A percentile compares a stretch with the other conserved stretches of the same genome.
These are phyloP conservation scores for Spodoptera picta DNA, from an alignment of 2,888 invertebrate species.

Conservation along the genomic window DNA sequence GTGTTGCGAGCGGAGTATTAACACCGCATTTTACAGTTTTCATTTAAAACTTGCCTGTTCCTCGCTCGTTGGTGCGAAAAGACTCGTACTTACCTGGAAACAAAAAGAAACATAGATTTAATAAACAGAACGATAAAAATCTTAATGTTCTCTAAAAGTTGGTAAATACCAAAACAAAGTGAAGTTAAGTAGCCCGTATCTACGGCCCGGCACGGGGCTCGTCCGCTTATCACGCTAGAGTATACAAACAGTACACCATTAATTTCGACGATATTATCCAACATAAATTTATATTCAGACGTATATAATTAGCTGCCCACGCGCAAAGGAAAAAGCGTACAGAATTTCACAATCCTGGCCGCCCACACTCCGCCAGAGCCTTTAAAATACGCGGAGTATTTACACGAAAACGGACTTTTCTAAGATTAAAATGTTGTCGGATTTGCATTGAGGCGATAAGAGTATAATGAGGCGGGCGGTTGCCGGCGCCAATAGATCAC, in stretches of 20 bases:
- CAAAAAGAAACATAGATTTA: conserved; percentile 39
- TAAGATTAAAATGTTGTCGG: conserved; percentile 75
- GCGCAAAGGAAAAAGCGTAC: conserved; percentile 77
- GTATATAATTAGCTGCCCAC: conserved; percentile 85
- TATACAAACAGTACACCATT: conserved; percentile 65
- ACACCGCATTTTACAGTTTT: conserved; percentile 16
- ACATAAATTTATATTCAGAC: conserved; percentile 77
- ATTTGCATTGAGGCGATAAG: conserved; percentile 83
- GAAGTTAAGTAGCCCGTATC: conserved; percentile 5
- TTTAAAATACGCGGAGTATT: conserved; percentile 74
- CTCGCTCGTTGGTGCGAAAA: conserved; percentile 16
- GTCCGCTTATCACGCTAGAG: conserved; percentile 56
- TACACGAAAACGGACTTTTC: conserved; percentile 72
- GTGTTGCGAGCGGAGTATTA: conserved; percentile 18
- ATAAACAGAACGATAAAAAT: conserved; percentile 32
- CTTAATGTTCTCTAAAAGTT: conserved; percentile 25
- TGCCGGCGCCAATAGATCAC: conserved; percentile 81
- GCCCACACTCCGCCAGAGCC: conserved; percentile 65
- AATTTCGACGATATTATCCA: conserved; percentile 71
- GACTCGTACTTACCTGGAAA: conserved; percentile 71
- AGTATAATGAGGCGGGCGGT: conserved; percentile 73
- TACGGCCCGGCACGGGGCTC: conserved; percentile 43
- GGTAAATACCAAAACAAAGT: conserved; percentile 24
- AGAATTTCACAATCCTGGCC: conserved; percentile 79
- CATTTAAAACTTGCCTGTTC: conserved; percentile 20